Evolutionary conservation across 2,888 invertebrate genomes (phyloP), one percentile per base, ranked within the genome.

Genomic region (Pinctada fucata): DNA sequence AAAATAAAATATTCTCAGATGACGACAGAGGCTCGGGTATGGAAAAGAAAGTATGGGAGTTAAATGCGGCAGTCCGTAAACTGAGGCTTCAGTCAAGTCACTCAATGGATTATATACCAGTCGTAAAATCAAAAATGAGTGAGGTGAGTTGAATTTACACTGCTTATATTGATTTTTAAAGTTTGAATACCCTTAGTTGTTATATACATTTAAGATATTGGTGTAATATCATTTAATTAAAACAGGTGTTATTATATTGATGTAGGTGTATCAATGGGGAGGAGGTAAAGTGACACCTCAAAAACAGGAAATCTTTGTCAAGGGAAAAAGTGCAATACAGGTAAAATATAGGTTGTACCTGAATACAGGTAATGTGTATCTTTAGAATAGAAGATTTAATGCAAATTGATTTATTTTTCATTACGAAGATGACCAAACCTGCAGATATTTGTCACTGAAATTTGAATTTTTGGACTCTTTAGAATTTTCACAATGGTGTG

Each of bases 211-310:
- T 31, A 31, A 31, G 31, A 31, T 31, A 31, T 31, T 31, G 31
- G 31, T 31, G 31, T 31, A 31, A 31, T 31, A 31, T 31, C 31
- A 31, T 31, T 31, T 31, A 31, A 31, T 31, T 31, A 31, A 31
- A 31, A 68, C 4, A 45, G 16, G 66, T 52, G 3, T 51, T 8
- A 48, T 48, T 45, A 48, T 13, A 13, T 47, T 69, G 5, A 52
- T 52, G 2, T n/a, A 92, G 91, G 90, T 91, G 3, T 92, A 90
- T 80, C 88, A 88, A 75, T 92, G 92, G 92, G 92, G 92, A 69
- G 92, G 92, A 31, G 92, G 92, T 10, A 91, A 90, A 75, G 72
- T 86, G 6, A 87, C 88, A 16, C 92, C 92, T 4, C 89, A 91
- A 78, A 91, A 90, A 82, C 86, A 91, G 72, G 92, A 92, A 52